These are phyloP conservation scores for Kuschelorhynchus macadamiae DNA, from an alignment of 2,888 invertebrate species.

Conservation along the genomic window DNA sequence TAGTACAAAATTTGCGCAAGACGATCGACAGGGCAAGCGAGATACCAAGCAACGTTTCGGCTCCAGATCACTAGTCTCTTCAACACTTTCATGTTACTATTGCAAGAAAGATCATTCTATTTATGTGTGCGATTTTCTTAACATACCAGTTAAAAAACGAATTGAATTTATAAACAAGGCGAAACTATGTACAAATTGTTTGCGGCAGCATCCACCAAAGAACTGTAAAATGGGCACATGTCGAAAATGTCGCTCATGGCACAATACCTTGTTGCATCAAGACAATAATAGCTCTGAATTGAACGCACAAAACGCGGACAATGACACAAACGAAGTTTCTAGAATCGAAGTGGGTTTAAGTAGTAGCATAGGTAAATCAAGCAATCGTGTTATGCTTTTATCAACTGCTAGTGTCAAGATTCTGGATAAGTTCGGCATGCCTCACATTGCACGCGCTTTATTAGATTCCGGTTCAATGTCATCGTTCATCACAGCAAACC, in stretches of 20 bases:
- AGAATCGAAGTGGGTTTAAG: too few species aligned
- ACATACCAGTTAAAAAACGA: not conserved
- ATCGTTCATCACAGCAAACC: not conserved
- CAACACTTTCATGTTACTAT: not conserved
- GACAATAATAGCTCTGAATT: not conserved
- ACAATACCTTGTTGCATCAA: slow-evolving; percentile 1
- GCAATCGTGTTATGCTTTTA: not conserved
- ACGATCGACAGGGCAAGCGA: not conserved
- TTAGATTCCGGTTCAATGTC: too few species aligned
- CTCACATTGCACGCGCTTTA: too few species aligned
- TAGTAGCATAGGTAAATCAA: too few species aligned
- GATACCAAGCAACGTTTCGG: not conserved
- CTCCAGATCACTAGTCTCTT: not conserved
- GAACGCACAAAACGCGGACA: not conserved
- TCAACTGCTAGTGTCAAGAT: not conserved
- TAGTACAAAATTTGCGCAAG: not conserved
- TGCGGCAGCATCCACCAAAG: slow-evolving; percentile 1
- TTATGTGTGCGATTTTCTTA: not conserved
- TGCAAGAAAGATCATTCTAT: slow-evolving; percentile 7
- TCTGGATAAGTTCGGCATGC: slow-evolving; percentile 1
- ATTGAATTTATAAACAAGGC: not conserved
- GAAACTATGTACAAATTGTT: not conserved
- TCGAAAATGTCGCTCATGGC: not conserved
- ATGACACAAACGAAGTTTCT: not conserved
- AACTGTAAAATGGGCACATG: not conserved